phyloP scores from a whole-genome alignment of 2,888 invertebrate species.

The Drosophila neotestacea region DNA sequence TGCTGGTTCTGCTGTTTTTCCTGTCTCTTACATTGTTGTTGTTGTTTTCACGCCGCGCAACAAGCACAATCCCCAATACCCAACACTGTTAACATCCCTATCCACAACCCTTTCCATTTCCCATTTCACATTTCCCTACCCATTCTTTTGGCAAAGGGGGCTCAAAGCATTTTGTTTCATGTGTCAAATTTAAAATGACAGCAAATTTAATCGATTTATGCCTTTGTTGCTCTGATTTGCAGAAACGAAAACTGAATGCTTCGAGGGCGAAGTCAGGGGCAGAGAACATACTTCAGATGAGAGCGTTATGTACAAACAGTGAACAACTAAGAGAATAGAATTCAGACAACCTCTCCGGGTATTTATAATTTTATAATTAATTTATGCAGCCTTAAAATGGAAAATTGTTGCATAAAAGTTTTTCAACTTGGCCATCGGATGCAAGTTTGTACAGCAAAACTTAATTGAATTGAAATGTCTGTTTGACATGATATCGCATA shows the following conservation, averaged over 20 bases:
- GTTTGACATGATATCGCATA: conserved; percentile 73
- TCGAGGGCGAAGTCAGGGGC: neutral
- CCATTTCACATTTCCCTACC: neutral
- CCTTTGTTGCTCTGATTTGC: conserved; percentile 59
- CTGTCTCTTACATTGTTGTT: conserved; percentile 27
- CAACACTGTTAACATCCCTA: conserved; percentile 25
- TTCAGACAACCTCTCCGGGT: neutral
- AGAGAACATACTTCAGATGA: neutral
- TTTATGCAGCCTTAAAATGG: conserved; percentile 46
- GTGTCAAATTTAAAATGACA: conserved; percentile 83
- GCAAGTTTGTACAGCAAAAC: conserved; percentile 62
- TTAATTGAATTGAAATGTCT: conserved; percentile 82
- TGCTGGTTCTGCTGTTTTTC: conserved; percentile 20
- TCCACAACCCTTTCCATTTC: conserved; percentile 5
- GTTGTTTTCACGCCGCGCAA: conserved; percentile 59
- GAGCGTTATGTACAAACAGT: neutral
- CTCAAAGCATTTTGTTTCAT: conserved; percentile 66
- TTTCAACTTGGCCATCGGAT: conserved; percentile 38
- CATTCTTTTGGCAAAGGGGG: neutral
- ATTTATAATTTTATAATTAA: conserved; percentile 61
- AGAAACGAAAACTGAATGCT: conserved; percentile 16
- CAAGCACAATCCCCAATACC: conserved; percentile 19
- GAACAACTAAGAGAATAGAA: neutral
- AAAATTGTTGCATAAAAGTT: conserved; percentile 48
- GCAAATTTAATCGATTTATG: conserved; percentile 83